Evolutionary conservation across 2,797 vertebrate genomes (phyloP), one percentile per base, ranked within the genome.

Genomic region (Alca torda): DNA sequence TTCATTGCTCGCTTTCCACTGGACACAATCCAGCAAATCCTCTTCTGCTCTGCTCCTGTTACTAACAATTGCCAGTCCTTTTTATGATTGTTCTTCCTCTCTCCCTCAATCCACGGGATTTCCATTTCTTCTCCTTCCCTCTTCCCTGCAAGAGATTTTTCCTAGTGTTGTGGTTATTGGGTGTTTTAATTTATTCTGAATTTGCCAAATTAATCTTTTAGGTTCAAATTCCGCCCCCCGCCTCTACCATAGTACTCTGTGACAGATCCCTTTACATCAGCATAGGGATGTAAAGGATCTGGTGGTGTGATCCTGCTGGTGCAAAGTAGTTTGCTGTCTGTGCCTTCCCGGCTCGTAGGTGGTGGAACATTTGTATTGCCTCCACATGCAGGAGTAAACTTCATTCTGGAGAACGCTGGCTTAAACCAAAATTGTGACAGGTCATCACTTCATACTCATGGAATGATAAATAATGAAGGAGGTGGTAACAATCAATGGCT

Each of bases 401-500:
- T 18, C 16, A 28, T 35, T 68, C 43, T 54, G 45, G 56, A 72
- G 39, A 84, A 76, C 8, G 6, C 14, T 35, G 25, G 4, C 31
- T 89, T 77, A 60, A 90, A 65, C 13, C 41, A 59, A 24, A 63
- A 33, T 14, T 60, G n/a, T 63, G 67, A 30, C 23, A 37, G 31
- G 18, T 45, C 39, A 41, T 82, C 23, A 9, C 30, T 84, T 77
- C 51, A 28, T 48, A 28, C 15, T 46, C 21, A 2, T 13, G n/a
- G n/a, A 70, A 72, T 1, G 79, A 65, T 65, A 73, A 92, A 84
- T 46, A 75, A 77, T 39, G 35, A 30, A 93, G 50, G 28, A 60
- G 45, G 13, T 23, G 16, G 20, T 37, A 73, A 35, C 0, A 0
- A 33, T 67, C n/a, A 8, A 1, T 53, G 43, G 5, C 33, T 67